Evolutionary conservation across 1,140 invertebrate species (phyloP).

Genomic region (Andricus grossulariae): DNA sequence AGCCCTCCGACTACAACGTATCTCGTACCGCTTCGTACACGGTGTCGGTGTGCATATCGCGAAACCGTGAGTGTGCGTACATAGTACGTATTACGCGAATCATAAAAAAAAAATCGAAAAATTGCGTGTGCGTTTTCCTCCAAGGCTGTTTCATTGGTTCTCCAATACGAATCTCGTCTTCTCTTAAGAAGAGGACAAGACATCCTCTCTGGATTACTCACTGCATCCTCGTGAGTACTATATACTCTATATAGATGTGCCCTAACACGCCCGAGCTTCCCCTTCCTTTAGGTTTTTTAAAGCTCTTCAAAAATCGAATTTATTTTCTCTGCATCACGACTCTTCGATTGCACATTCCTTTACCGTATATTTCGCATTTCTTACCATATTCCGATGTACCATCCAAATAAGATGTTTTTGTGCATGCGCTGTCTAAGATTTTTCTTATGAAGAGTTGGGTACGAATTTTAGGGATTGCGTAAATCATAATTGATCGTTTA

Average conservation of each 20-base stretch:
- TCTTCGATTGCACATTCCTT: no score
- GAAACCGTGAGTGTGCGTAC: not conserved
- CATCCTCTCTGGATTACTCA: not conserved
- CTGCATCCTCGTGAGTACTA: constrained; percentile 8
- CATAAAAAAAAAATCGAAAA: not conserved
- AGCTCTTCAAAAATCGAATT: not conserved
- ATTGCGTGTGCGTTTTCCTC: not conserved
- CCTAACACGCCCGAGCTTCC: not conserved
- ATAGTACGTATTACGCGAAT: no score
- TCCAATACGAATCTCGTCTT: not conserved
- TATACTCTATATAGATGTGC: not conserved
- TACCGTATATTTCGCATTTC: no score
- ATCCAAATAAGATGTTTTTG: no score
- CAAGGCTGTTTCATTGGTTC: not conserved
- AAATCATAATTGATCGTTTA: not conserved
- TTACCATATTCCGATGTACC: no score
- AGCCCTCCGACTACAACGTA: not conserved
- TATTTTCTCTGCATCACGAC: not conserved
- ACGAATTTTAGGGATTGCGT: not conserved
- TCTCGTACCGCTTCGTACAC: not conserved
- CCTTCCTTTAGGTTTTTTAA: not conserved
- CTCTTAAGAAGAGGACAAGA: not conserved
- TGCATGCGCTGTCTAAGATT: not conserved
- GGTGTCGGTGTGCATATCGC: not conserved
- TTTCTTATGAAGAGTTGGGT: not conserved